Percentiles rank a stretch among this genome's conserved stretches.
Evolutionary conservation across 2,113 vertebrate genomes (phyloP).

Genomic region (Campylomormyrus numenius): DNA sequence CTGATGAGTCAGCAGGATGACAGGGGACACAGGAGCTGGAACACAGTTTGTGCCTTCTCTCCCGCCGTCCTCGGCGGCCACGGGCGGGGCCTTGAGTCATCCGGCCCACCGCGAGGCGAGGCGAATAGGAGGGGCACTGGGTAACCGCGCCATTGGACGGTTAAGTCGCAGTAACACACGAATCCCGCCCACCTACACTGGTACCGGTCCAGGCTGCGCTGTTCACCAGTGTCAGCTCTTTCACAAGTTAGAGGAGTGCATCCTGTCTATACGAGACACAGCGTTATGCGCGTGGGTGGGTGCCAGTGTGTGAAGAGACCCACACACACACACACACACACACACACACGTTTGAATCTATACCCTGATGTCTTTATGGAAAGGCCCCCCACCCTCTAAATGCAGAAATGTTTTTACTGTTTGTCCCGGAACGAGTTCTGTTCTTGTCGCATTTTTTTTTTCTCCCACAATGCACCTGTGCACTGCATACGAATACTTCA

Average conservation of each 20-base stretch:
- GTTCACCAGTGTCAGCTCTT: not conserved
- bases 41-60: not conserved
- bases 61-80: not conserved
- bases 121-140: not conserved
- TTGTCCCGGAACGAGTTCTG: not conserved
- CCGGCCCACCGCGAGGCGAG: not conserved
- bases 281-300: not conserved
- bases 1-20: not conserved
- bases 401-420: not conserved
- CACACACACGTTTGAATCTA: not conserved
- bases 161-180: not conserved
- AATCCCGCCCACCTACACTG: not conserved
- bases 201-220: not conserved
- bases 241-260: not conserved
- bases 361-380: not conserved
- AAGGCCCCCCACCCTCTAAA: not conserved
- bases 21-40: not conserved
- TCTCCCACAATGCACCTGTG: not conserved
- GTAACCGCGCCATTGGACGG: not conserved
- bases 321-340: not conserved
- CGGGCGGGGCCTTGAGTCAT: slow-evolving; percentile 4
- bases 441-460: not conserved
- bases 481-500: not conserved
- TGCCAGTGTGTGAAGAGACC: not conserved
- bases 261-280: not conserved